Evolutionary conservation across 1,140 invertebrate genomes (phyloP), one percentile per base, ranked within the genome.

Genomic region (Bombus picipes): DNA sequence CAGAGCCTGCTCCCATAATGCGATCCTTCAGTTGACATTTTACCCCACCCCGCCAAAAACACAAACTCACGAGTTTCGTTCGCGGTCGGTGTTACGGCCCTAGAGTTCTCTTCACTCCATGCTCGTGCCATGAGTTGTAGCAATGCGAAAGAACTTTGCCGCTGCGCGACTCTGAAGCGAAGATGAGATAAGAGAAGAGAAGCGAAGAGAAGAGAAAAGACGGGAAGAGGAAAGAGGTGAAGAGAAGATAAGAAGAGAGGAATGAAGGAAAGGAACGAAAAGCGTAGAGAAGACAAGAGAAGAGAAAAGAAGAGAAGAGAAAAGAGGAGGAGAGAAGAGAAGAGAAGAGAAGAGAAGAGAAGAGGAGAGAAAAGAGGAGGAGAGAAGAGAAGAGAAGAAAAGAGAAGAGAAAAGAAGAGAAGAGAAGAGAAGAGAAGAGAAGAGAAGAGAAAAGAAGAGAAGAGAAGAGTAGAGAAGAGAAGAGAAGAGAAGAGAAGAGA

Each of bases 51-150:
- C 59, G 34, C 57, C 28, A 39, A 43, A 32, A 76, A 81, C 65
- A 76, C 81, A 28, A 65, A 79, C 43, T 75, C 85, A 39, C 41
- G 32, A 81, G 71, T 41, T 68, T 89, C 41, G 41, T 8, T 77
- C 73, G 66, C 59, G 68, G 47, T 79, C 32, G 83, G 72, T 82
- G 75, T 53, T 89, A 89, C 87, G 84, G 72, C 65, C 65, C 79
- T 88, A 89, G 15, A 82, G 68, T 77, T 41, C 32, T 41, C 37
- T 72, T 74, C 68, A 75, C 84, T 76, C 84, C 53, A 65, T 77
- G 65, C 72, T 65, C 28, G 82, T 53, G 82, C 77, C 73, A 88
- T 68, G 77, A 77, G 77, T 86, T 81, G 85, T 79, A 65, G 72
- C 70, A 34, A 74, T 72, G 72, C 71, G 74, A 59, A 47, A 78